Evolutionary conservation across 2,113 vertebrate species (phyloP), one percentile per base, ranked within the genome.

Genomic region (Myanophis thanlyinensis): DNA sequence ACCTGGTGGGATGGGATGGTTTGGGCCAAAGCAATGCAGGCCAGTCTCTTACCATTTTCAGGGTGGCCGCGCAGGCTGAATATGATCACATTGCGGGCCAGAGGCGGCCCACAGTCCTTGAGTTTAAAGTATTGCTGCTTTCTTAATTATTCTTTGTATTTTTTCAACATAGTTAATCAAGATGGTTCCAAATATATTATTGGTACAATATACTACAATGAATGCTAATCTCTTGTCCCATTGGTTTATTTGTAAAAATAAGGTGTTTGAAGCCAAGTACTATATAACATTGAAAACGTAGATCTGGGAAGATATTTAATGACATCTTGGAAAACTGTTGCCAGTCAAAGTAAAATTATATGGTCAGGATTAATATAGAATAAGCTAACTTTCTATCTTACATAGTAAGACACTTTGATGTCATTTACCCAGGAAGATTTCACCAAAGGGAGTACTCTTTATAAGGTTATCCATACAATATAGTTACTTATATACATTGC

Each of bases 121-220:
- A n/a, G n/a, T n/a, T n/a, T n/a, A 80, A 73, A 95, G 62, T 1
- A 23, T 92, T 89, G 5, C 92, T 95, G 54, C 89, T 90, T 93
- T n/a, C 47, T 44, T 93, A 90, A 22, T 23, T 13, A 1, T 40
- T 7, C 13, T 8, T 93, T 88, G 89, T 67, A 15, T 85, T 94
- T 40, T 90, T 93, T 5, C 40, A 86, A 3, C 22, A 49, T 40
- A 85, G 92, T 9, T 80, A 4, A 87, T 0, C 20, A 67, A 91
- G 15, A 46, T 30, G 56, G 80, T 89, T 12, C 18, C 23, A 20
- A 3, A 2, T 56, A 22, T 27, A 90, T 87, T 92, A 90, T 18
- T 40, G 51, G 46, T 44, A 23, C 85, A 62, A 30, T 44, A 12
- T 47, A 11, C 12, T 87, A 25, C 3, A 47, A 25, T 87, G 44